Evolutionary conservation across 2,797 vertebrate species (phyloP).

Genomic region (Anisognathus igniventris): DNA sequence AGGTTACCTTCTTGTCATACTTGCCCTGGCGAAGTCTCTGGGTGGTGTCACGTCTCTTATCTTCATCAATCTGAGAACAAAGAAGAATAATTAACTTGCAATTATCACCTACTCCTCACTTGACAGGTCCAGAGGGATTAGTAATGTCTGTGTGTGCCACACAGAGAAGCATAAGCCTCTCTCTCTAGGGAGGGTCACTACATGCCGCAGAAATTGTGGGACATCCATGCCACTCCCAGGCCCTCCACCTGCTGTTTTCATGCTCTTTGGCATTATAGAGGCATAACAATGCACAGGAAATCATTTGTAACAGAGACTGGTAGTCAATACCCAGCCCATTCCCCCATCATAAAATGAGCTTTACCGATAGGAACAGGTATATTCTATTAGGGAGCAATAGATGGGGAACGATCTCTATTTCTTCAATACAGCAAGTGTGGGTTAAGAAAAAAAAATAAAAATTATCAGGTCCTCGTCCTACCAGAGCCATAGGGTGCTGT

Average conservation of each 20-base stretch:
- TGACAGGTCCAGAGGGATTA: neutral
- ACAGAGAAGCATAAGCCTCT: neutral
- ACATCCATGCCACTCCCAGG: neutral
- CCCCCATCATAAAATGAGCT: neutral
- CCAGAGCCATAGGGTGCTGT: neutral
- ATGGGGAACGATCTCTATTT: neutral
- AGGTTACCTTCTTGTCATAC: conserved; percentile 92
- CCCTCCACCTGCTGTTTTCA: neutral
- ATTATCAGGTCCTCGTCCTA: neutral
- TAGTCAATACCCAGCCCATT: neutral
- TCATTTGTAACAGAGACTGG: neutral
- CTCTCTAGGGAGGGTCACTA: neutral
- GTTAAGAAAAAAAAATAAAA: neutral
- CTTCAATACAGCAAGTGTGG: neutral
- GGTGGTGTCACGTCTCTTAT: conserved; percentile 83
- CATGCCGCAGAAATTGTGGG: neutral
- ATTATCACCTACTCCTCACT: neutral
- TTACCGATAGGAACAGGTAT: neutral
- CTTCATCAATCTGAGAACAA: conserved; percentile 88
- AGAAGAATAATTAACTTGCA: conserved; percentile 48
- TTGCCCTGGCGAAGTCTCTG: conserved; percentile 81
- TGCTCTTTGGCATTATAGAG: neutral
- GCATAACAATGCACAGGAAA: neutral
- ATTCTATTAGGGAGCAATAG: neutral
- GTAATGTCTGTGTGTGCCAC: neutral